phyloP scores from a whole-genome alignment of 2,113 vertebrate genomes.

The Xenopus laevis region DNA sequence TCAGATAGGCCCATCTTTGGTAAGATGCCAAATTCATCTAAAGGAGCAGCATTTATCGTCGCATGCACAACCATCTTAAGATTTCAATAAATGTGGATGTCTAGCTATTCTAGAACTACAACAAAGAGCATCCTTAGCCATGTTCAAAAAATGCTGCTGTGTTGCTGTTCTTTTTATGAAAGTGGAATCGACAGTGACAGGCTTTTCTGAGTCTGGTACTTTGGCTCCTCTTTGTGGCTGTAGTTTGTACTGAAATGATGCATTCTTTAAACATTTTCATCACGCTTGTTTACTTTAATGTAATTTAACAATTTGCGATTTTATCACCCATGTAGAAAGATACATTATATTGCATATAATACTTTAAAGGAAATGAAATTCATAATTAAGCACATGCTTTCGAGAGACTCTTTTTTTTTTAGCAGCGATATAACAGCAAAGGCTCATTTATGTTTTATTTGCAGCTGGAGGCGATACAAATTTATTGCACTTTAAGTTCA shows the following conservation, averaged over 20 bases:
- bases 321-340: constrained; percentile 11
- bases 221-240: constrained; percentile 28
- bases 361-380: constrained; percentile 16
- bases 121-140: no score
- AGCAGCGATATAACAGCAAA: constrained; percentile 5
- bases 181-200: no score
- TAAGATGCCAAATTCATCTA: no score
- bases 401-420: not conserved
- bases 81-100: no score
- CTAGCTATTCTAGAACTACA: no score
- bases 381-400: constrained; percentile 25
- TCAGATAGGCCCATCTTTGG: no score
- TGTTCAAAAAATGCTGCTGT: no score
- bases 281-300: constrained; percentile 6
- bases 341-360: constrained; percentile 4
- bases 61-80: no score
- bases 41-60: no score
- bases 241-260: not conserved
- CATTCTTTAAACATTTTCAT: not conserved
- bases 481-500: not conserved
- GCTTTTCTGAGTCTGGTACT: not conserved
- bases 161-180: no score
- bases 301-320: constrained; percentile 12
- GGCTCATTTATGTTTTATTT: constrained; percentile 2
- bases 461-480: constrained; percentile 18